Evolutionary conservation across 2,888 invertebrate genomes (phyloP), one percentile per base, ranked within the genome.

Genomic region (Sympetrum striolatum): DNA sequence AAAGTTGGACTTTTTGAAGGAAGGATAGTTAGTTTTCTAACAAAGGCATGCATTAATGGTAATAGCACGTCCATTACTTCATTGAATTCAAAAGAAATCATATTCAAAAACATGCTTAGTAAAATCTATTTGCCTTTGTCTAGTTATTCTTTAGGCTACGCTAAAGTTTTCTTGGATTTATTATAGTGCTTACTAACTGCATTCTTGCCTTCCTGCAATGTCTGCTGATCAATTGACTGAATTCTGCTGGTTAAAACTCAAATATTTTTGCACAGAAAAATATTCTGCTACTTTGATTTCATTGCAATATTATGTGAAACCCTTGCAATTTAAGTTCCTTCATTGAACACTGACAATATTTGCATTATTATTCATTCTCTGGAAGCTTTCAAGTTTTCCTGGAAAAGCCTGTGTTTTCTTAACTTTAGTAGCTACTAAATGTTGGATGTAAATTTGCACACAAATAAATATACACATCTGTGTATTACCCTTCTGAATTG

Each of bases 371-470:
- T 82, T 82, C 8, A 2, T 37, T 60, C 12, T 37, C n/a, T 37
- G 22, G 64, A 64, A 37, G 64, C 37, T 60, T 60, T 12, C 60
- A n/a, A 64, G 60, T 86, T 86, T 37, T 60, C 64, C 64, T 64
- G 22, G 22, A 60, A 37, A 39, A 37, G 3, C 31, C 31, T 18
- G 58, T 82, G 82, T 86, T 86, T 86, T 86, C 64, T 86, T 86
- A 86, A 86, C 86, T 86, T 86, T 86, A 64, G 86, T 86, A 86
- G 86, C 37, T 60, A 86, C 86, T 86, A 64, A 86, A n/a, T 86
- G 86, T 86, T 86, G 14, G 60, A 86, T 86, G 86, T 86, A 86
- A 86, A 58, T 86, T 86, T 86, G 86, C 86, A 86, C 86, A 86
- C 37, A 86, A 86, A 86, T 86, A 86, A 86, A 86, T 86, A 37